Evolutionary conservation across 2,888 invertebrate genomes (phyloP).

Genomic region (Physocephala rufipes): DNA sequence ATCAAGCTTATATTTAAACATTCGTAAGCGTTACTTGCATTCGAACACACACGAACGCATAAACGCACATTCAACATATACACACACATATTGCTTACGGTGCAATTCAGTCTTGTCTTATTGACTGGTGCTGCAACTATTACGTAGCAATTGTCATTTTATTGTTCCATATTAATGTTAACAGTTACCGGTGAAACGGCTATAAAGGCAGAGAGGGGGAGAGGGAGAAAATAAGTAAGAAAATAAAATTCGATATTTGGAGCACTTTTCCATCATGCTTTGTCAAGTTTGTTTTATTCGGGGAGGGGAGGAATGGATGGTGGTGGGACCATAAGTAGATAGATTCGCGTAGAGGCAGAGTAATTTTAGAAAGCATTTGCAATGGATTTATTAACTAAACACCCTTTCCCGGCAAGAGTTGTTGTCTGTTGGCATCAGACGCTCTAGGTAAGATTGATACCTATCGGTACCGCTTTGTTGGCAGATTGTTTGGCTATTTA

Average conservation of each 20-base stretch:
- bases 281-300: too few species aligned
- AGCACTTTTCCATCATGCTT: too few species aligned
- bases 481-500: too few species aligned
- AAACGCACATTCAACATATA: slow-evolving; percentile 4
- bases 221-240: not conserved
- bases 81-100: slow-evolving; percentile 7
- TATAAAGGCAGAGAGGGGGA: not conserved
- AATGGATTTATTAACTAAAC: slow-evolving; percentile 9
- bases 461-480: too few species aligned
- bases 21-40: slow-evolving; percentile 7
- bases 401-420: not conserved
- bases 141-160: slow-evolving; percentile 34
- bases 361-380: not conserved
- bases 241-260: too few species aligned
- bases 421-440: too few species aligned
- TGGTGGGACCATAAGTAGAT: not conserved
- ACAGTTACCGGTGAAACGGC: slow-evolving; percentile 13
- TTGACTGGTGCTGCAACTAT: slow-evolving; percentile 34
- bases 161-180: slow-evolving; percentile 32
- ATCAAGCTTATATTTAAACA: not conserved
- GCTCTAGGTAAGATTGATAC: too few species aligned
- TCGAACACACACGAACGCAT: slow-evolving; percentile 9
- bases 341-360: not conserved
- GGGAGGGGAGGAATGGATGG: not conserved
- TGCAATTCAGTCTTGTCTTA: slow-evolving; percentile 30